Base-by-base conservation (phyloP, 2,888 invertebrate genomes). In the Caenorhabditis sinica region DNA sequence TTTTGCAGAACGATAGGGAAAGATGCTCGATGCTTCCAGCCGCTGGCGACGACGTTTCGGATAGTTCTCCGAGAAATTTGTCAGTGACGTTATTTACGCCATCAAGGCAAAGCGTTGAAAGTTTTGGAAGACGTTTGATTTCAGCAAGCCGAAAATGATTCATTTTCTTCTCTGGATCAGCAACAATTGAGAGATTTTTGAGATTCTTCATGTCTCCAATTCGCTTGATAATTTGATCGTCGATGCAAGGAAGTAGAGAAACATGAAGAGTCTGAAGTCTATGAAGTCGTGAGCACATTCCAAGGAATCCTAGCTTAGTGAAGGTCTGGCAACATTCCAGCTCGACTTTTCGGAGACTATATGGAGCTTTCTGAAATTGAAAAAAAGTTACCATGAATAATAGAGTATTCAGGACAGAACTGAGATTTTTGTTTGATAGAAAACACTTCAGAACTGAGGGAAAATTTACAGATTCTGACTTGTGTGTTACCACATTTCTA, bases 71-170 rank as follows among this genome's bases (percentile, higher is more conserved):
- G 9, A 87, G 58, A 23, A 87, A 82, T 51, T 69, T 79, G 53
- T 88, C 88, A 4, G 87, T 87, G 40, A 86, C 89, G n/a, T 81
- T 82, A 23, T 76, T 53, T 11, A 90, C 49, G 9, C 90, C 90
- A 60, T 90, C 90, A 3, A 90, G 79, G 71, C 86, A 83, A 13
- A 90, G 82, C 3, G 72, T 73, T 9, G 73, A 43, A 20, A 89
- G 79, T 11, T 65, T 58, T 8, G 60, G 60, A 36, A 89, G 76
- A 20, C 82, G 84, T 2, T 77, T 71, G 20, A 87, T 36, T n/a
- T 80, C 83, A n/a, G 75, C 30, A 1, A 80, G 25, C 17, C 81
- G 60, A 33, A 66, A 68, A 15, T 51, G 23, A 28, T 53, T 71
- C 58, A 71, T 56, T 25, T 30, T 60, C 2, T 51, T 11, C 25